Conservation (phyloP, 1,140 invertebrate species). For the Nasonia giraulti region DNA sequence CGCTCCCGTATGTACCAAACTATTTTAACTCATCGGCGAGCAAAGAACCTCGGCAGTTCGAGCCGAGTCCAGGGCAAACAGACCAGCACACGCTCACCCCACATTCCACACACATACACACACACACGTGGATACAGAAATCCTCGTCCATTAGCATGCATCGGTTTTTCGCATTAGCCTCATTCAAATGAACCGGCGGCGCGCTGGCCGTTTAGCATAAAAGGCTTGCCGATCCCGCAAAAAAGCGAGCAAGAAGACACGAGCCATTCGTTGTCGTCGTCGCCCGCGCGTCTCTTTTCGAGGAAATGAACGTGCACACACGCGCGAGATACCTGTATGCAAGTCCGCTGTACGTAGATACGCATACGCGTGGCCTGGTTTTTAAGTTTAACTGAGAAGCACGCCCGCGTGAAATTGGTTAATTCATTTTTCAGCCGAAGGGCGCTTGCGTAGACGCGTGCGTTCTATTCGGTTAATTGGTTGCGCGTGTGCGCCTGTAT, state of each 20-base stretch:
- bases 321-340: too few relatives aligned
- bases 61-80: background rate
- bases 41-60: background rate
- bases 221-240: slow-evolving; percentile 58
- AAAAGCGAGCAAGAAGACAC: slow-evolving; percentile 55
- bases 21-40: too few relatives aligned
- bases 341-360: too few relatives aligned
- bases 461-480: background rate
- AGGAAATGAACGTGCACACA: slow-evolving; percentile 32
- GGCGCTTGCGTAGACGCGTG: background rate
- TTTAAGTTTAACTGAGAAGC: background rate
- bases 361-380: background rate
- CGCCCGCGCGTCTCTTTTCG: background rate
- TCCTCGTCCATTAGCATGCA: slow-evolving; percentile 70
- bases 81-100: background rate
- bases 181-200: slow-evolving; percentile 71
- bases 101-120: background rate
- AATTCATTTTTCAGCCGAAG: background rate
- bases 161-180: slow-evolving; percentile 74
- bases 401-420: background rate
- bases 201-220: slow-evolving; percentile 69
- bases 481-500: background rate
- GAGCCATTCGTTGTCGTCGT: background rate
- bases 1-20: too few relatives aligned
- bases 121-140: background rate